Conservation (phyloP, 2,888 invertebrate species). For the Rhagophthalmus giganteus region DNA sequence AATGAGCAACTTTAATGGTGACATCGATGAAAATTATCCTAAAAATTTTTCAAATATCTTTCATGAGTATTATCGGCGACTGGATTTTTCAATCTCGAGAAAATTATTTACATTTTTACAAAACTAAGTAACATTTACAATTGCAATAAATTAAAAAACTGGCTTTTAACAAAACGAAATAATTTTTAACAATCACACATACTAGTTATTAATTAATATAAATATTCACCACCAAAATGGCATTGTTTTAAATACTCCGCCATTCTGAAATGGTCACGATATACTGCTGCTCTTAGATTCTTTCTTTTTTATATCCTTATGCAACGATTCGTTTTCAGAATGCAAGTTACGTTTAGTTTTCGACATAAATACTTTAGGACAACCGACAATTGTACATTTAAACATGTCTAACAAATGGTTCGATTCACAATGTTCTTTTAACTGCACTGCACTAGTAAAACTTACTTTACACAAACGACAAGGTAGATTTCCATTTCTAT, state of each 20-base stretch:
- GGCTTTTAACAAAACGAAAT: conserved; percentile 49
- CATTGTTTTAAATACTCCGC: conserved; percentile 49
- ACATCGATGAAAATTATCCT: too few relatives aligned
- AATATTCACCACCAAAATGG: conserved; percentile 54
- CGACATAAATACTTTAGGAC: conserved; percentile 77
- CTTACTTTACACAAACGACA: conserved; percentile 71
- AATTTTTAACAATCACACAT: conserved; percentile 50
- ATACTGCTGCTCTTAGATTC: conserved; percentile 42
- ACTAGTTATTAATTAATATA: conserved; percentile 41
- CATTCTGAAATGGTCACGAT: conserved; percentile 53
- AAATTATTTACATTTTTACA: conserved; percentile 12
- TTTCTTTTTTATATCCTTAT: conserved; percentile 53
- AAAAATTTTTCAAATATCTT: conserved; percentile 40
- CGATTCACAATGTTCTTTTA: conserved; percentile 75
- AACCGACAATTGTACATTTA: conserved; percentile 75
- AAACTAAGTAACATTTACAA: conserved; percentile 22
- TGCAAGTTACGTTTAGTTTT: conserved; percentile 77
- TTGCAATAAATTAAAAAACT: conserved; percentile 49
- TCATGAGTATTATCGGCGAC: conserved; percentile 50
- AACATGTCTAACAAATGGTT: conserved; percentile 70
- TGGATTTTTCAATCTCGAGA: conserved; percentile 41
- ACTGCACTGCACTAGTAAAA: conserved; percentile 63
- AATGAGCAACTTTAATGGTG: conserved; percentile 51
- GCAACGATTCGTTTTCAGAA: conserved; percentile 67
- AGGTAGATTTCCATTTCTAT: conserved; percentile 67